Base-by-base conservation (phyloP, 2,888 invertebrate genomes). In the Sminthurides aquaticus region DNA sequence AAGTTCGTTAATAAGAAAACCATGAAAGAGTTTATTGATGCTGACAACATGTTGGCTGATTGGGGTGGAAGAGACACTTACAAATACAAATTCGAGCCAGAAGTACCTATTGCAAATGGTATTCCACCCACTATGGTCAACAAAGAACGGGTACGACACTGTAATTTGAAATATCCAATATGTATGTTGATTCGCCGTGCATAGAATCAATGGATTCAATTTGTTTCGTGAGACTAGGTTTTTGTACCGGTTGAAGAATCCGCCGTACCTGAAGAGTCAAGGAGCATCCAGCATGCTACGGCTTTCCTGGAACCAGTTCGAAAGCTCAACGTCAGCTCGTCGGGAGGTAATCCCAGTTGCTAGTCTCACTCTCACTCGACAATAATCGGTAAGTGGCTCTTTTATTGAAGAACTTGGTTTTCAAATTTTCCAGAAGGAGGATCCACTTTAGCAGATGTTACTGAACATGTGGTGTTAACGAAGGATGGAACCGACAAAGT, bases 31-130 rank as follows among this genome's bases (percentile, higher is more conserved):
- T 86, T 84, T 76, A 87, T 96, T 1, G 80, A 86, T 59, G 82
- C 84, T 0, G 88, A 89, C 68, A 87, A 91, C 75, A 86, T 87
- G n/a, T 79, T 91, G 61, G 81, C 79, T 58, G 84, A 82, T 75
- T 92, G 92, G 92, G 92, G 91, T 1, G 92, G 92, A 0, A 83
- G 81, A 49, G 88, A 88, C 76, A 82, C 84, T 62, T 92, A 89
- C 76, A 81, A 80, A 1, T 91, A 86, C 77, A 82, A 82, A 71
- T 92, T 90, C 78, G 79, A 85, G 52, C 82, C 89, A 0, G 90
- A 88, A 78, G 69, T 71, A 43, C 56, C 57, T 2, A 60, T 43
- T 66, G 34, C 62, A 73, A 60, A 49, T 49, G 25, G 49, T 27
- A 48, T 26, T 15, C 27, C n/a, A 57, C 43, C 43, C 43, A 11